Base-by-base conservation (phyloP, 2,888 invertebrate species). In the Caenorhabditis macrosperma region DNA sequence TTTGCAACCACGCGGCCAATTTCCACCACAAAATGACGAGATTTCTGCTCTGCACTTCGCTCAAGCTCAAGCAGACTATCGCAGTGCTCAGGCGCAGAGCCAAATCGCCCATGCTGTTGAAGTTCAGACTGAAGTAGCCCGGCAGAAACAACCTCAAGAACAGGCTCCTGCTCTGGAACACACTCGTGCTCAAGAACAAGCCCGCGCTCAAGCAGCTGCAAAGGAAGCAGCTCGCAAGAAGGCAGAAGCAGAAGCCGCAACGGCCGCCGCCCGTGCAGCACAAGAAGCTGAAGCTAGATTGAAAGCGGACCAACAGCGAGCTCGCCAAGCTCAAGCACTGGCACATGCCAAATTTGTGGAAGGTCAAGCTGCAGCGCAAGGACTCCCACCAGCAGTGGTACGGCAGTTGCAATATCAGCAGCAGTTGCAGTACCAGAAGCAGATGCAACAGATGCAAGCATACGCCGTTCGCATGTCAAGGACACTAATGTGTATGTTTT, bases 391-490 rank as follows among this genome's bases (percentile, higher is more conserved):
- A 1, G n/a, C 22, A 22, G 52, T 52, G 26, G 26, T 52, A 5
- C 64, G 52, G n/a, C 33, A 22, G 44, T 20, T 35, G 17, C 35
- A 44, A 17, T 59, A 59, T 2, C 5, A 7, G 10, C 61, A 52
- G 17, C 57, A 44, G 15, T 35, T 44, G 17, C 44, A 44, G 17
- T 44, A 17, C 44, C 54, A 55, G 35, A 52, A 59, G 15, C 55
- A 57, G n/a, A 33, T 54, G 28, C 72, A 63, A 44, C 48, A 66
- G 9, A 44, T 67, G 66, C 74, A 68, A n/a, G 50, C 63, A 15
- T 33, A 46, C 4, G 17, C 48, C 10, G 61, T 52, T 10, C 71
- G 60, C 9, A 33, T 57, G 46, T n/a, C n/a, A n/a, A n/a, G n/a
- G n/a, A n/a, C 57, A 67, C n/a, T 57, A 57, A 41, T 35, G 59